Percentiles rank a stretch among this genome's conserved stretches.
Conservation (phyloP, 2,888 invertebrate species). For the Cantharis lateralis region DNA sequence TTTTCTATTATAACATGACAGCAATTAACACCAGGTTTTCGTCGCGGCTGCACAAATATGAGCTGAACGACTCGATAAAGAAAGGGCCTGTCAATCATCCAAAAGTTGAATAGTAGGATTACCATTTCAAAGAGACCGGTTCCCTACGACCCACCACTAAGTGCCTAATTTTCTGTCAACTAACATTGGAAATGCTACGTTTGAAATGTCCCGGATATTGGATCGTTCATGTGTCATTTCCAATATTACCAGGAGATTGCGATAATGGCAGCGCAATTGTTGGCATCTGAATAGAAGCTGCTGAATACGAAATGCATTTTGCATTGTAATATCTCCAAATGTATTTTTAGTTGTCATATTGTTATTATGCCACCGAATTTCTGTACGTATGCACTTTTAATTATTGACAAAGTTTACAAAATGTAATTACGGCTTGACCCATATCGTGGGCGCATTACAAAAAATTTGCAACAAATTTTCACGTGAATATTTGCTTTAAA, state of each 20-base stretch:
- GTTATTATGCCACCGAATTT: conserved; percentile 36
- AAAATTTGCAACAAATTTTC: not conserved
- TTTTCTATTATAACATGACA: conserved; percentile 37
- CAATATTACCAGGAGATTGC: conserved; percentile 47
- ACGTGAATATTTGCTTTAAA: not conserved
- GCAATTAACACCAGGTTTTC: conserved; percentile 43
- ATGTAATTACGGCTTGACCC: not conserved
- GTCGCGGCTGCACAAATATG: conserved; percentile 43
- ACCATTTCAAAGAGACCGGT: conserved; percentile 52
- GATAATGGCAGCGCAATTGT: conserved; percentile 44
- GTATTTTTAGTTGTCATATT: conserved; percentile 39
- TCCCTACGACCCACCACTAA: conserved; percentile 49
- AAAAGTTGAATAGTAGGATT: conserved; percentile 47
- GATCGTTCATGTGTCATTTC: conserved; percentile 50
- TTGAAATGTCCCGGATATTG: conserved; percentile 48
- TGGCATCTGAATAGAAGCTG: conserved; percentile 39
- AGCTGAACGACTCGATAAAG: conserved; percentile 37
- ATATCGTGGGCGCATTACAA: not conserved
- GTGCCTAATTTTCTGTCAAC: conserved; percentile 54
- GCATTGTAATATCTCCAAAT: conserved; percentile 42
- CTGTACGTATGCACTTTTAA: not conserved
- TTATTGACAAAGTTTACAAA: not conserved
- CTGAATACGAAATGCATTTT: conserved; percentile 42
- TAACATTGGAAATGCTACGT: conserved; percentile 48
- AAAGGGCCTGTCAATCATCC: conserved; percentile 52